phyloP scores from a whole-genome alignment of 2,113 vertebrate species.

The Manacus vitellinus region DNA sequence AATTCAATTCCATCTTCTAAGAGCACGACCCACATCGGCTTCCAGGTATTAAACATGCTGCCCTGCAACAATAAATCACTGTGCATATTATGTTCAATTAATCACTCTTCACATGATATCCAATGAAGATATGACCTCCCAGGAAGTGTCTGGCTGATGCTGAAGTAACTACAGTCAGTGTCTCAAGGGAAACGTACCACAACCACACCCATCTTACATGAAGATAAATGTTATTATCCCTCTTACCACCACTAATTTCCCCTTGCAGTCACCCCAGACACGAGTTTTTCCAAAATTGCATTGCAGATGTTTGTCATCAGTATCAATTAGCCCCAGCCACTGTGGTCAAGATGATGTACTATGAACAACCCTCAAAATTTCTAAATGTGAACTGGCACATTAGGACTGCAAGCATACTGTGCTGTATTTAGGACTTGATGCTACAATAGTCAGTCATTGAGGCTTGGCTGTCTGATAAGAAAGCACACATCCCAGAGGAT shows the following conservation, averaged over 20 bases:
- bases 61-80: conserved; percentile 74
- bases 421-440: background rate
- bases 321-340: background rate
- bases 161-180: background rate
- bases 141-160: background rate
- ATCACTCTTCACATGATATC: background rate
- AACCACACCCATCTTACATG: background rate
- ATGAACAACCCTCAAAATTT: background rate
- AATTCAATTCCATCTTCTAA: conserved; percentile 92
- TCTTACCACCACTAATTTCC: background rate
- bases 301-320: background rate
- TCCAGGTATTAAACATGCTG: conserved; percentile 92
- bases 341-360: background rate
- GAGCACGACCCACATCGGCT: conserved; percentile 90
- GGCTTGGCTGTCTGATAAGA: background rate
- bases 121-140: background rate
- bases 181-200: background rate
- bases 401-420: background rate
- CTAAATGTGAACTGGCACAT: background rate
- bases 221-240: background rate
- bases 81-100: background rate
- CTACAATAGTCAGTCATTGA: background rate
- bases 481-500: background rate
- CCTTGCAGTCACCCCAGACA: background rate
- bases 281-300: background rate